Evolutionary conservation across 1,140 invertebrate genomes (phyloP).

Genomic region (Littorina saxatilis): DNA sequence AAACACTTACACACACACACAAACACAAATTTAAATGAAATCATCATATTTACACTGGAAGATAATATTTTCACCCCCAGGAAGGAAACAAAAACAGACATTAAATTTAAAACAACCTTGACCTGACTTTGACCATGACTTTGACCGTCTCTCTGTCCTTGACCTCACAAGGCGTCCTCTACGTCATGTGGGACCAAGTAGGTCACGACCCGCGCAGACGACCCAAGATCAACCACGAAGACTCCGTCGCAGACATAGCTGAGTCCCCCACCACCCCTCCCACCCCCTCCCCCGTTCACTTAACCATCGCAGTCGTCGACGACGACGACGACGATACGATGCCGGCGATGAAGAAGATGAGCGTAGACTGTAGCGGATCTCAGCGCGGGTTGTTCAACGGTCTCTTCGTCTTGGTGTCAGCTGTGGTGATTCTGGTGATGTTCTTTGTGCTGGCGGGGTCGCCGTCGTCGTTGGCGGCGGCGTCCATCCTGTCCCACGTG

Average conservation of each 20-base stretch:
- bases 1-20: too few species aligned
- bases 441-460: conserved; percentile 85
- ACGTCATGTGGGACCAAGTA: conserved; percentile 64
- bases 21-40: too few species aligned
- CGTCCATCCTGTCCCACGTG: conserved; percentile 46
- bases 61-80: too few species aligned
- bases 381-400: conserved; percentile 93
- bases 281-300: conserved; percentile 12
- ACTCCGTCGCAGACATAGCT: neutral
- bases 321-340: conserved; percentile 34
- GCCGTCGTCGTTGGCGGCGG: conserved; percentile 13
- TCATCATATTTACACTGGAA: too few species aligned
- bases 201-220: conserved; percentile 38
- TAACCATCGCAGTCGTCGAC: conserved; percentile 19
- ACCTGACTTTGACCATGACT: too few species aligned
- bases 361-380: conserved; percentile 85
- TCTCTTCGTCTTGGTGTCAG: conserved; percentile 88
- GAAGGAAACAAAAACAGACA: too few species aligned
- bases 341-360: conserved; percentile 50
- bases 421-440: conserved; percentile 93
- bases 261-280: too few species aligned
- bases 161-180: conserved; percentile 63
- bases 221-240: neutral
- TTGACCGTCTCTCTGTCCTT: too few species aligned
- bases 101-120: too few species aligned